Evolutionary conservation across 1,140 invertebrate genomes (phyloP).

Genomic region (Zaprionus inermis): DNA sequence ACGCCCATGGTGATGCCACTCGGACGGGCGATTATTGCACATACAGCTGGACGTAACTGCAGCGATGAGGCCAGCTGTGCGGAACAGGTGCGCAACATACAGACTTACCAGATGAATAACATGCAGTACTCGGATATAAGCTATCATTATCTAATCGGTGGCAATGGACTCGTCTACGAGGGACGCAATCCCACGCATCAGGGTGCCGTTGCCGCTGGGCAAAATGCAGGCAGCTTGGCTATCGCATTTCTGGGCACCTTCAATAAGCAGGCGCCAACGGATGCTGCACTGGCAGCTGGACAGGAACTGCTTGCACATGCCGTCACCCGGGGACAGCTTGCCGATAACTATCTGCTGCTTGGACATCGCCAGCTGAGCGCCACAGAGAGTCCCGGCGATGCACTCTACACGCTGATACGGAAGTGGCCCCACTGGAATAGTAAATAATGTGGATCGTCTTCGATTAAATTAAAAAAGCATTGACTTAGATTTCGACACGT

Average conservation of each 20-base stretch:
- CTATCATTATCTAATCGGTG: conserved; percentile 88
- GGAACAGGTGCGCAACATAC: conserved; percentile 84
- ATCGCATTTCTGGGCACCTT: conserved; percentile 86
- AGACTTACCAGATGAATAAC: conserved; percentile 85
- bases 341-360: conserved; percentile 86
- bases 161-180: conserved; percentile 88
- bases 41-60: conserved; percentile 85
- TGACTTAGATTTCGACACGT: conserved; percentile 71
- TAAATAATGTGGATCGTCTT: neutral
- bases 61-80: conserved; percentile 83
- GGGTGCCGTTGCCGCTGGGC: conserved; percentile 86
- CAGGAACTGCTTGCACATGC: conserved; percentile 86
- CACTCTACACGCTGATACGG: conserved; percentile 85
- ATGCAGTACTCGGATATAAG: conserved; percentile 85
- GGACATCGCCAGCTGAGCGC: conserved; percentile 87
- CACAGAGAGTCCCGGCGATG: conserved; percentile 87
- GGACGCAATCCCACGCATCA: conserved; percentile 86
- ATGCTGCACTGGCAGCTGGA: conserved; percentile 85
- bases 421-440: conserved; percentile 86
- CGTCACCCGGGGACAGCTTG: conserved; percentile 85
- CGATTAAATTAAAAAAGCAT: neutral
- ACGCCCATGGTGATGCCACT: conserved; percentile 84
- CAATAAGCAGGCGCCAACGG: conserved; percentile 80
- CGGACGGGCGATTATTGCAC: conserved; percentile 85
- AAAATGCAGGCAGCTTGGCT: conserved; percentile 86